phyloP scores from a whole-genome alignment of 2,113 vertebrate species.

The Oophaga pumilio region DNA sequence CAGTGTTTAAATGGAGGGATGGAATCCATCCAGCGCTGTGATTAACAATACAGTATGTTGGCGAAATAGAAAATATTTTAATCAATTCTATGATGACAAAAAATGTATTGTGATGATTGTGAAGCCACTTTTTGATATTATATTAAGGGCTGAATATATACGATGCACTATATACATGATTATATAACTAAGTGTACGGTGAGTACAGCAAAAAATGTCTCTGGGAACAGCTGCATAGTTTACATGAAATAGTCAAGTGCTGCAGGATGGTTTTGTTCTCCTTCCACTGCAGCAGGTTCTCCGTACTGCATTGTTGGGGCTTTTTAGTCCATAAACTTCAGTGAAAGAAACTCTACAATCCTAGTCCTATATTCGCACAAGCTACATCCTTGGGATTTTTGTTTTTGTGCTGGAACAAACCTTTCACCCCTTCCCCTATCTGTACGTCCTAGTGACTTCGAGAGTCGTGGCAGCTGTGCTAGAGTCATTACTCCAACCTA shows the following conservation, averaged over 20 bases:
- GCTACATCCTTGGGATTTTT: neutral
- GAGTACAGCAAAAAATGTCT: neutral
- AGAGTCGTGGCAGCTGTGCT: neutral
- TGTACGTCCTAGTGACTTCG: neutral
- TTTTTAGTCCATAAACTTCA: neutral
- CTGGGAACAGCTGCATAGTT: neutral
- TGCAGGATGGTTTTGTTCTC: neutral
- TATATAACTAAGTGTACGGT: neutral
- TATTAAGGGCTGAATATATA: neutral
- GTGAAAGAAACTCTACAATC: neutral
- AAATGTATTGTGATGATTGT: conserved; percentile 48
- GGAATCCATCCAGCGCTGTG: conserved; percentile 54
- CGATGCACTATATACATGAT: neutral
- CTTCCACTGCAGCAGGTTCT: neutral
- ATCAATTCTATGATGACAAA: conserved; percentile 47
- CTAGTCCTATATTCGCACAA: neutral
- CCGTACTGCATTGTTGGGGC: neutral
- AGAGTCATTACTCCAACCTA: neutral
- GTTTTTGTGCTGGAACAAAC: neutral
- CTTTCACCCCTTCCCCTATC: neutral
- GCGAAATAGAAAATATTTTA: conserved; percentile 48
- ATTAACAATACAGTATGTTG: conserved; percentile 52
- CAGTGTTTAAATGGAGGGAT: conserved; percentile 69
- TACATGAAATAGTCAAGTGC: neutral
- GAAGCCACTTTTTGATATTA: conserved; percentile 43